Evolutionary conservation across 2,888 invertebrate species (phyloP).

Genomic region (Gibbula magus): DNA sequence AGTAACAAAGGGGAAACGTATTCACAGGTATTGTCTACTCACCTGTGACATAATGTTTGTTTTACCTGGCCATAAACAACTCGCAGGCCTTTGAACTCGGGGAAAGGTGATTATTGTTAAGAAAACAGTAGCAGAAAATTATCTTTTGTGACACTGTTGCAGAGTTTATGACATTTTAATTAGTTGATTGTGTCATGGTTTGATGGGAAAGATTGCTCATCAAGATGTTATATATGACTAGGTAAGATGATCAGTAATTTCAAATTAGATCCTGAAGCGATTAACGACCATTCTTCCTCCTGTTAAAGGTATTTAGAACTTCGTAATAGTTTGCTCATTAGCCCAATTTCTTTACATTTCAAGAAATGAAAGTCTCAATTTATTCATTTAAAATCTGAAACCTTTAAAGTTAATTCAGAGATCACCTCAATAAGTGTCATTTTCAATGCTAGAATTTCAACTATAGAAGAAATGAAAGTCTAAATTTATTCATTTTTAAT

Average conservation of each 20-base stretch:
- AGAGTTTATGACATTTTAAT: constrained; percentile 4
- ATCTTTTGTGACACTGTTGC: background rate
- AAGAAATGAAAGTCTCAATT: too few relatives aligned
- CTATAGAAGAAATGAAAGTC: too few relatives aligned
- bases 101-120: constrained; percentile 12
- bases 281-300: too few relatives aligned
- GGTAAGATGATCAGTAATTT: background rate
- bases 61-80: constrained; percentile 13
- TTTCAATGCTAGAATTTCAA: too few relatives aligned
- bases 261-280: too few relatives aligned
- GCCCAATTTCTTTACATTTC: too few relatives aligned
- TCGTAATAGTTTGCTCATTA: too few relatives aligned
- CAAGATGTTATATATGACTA: background rate
- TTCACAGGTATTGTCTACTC: constrained; percentile 1
- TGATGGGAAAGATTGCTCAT: constrained; percentile 11
- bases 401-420: too few relatives aligned
- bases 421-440: too few relatives aligned
- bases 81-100: background rate
- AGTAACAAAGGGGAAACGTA: constrained; percentile 1
- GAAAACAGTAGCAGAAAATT: background rate
- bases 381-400: too few relatives aligned
- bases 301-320: too few relatives aligned
- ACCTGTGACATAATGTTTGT: constrained; percentile 20
- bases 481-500: too few relatives aligned
- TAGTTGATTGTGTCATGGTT: constrained; percentile 9